These are phyloP conservation scores for Cantharis nigra DNA, from an alignment of 2,888 invertebrate species.

Conservation along the genomic window DNA sequence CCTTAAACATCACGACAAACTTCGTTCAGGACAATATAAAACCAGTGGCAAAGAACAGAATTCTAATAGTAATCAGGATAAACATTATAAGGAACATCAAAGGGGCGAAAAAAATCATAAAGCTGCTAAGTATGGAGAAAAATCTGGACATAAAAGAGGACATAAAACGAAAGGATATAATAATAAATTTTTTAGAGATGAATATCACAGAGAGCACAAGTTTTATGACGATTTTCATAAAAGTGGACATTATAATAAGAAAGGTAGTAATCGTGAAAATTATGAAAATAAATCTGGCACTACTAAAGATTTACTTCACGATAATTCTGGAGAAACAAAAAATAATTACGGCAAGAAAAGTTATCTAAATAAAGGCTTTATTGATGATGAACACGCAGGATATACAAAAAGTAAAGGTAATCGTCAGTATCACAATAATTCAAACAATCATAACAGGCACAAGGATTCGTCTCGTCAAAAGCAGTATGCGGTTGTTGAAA, in stretches of 20 bases:
- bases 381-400: slow-evolving; percentile 68
- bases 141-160: slow-evolving; percentile 77
- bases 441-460: slow-evolving; percentile 64
- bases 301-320: slow-evolving; percentile 68
- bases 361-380: slow-evolving; percentile 66
- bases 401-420: slow-evolving; percentile 66
- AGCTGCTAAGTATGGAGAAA: slow-evolving; percentile 72
- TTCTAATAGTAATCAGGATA: slow-evolving; percentile 67
- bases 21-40: slow-evolving; percentile 63
- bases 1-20: slow-evolving; percentile 55
- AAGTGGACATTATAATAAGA: slow-evolving; percentile 71
- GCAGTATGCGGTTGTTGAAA: slow-evolving; percentile 51
- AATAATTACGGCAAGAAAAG: slow-evolving; percentile 69
- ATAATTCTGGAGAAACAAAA: slow-evolving; percentile 65
- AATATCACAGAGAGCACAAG: slow-evolving; percentile 78
- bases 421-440: slow-evolving; percentile 65
- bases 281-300: slow-evolving; percentile 67
- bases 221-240: slow-evolving; percentile 77
- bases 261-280: slow-evolving; percentile 69
- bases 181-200: slow-evolving; percentile 79
- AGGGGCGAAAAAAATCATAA: slow-evolving; percentile 71
- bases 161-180: slow-evolving; percentile 79
- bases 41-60: slow-evolving; percentile 68
- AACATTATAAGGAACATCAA: slow-evolving; percentile 67
- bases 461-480: slow-evolving; percentile 63